Evolutionary conservation across 2,888 invertebrate species (phyloP).

Genomic region (Gortyna flavago): DNA sequence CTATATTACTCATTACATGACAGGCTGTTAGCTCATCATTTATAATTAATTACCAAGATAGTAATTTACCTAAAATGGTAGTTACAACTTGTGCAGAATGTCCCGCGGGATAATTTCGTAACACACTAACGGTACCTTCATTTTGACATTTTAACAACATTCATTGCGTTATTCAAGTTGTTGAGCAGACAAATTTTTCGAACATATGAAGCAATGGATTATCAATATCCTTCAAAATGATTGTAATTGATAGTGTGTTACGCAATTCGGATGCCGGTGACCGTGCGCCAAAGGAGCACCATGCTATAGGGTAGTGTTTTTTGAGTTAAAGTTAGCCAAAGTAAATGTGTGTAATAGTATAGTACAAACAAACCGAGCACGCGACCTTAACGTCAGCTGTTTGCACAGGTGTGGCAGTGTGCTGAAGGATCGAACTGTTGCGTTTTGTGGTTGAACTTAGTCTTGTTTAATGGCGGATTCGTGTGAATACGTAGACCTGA

Average conservation of each 20-base stretch:
- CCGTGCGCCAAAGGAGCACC: neutral
- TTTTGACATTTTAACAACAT: too few relatives aligned
- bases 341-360: neutral
- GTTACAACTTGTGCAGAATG: neutral
- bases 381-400: slow-evolving; percentile 55
- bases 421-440: slow-evolving; percentile 38
- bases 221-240: too few relatives aligned
- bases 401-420: slow-evolving; percentile 31
- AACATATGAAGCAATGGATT: too few relatives aligned
- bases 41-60: slow-evolving; percentile 37
- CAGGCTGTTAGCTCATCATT: slow-evolving; percentile 26
- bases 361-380: slow-evolving; percentile 27
- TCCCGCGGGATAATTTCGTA: neutral
- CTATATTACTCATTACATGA: slow-evolving; percentile 24
- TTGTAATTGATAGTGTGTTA: too few relatives aligned
- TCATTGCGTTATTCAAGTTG: too few relatives aligned
- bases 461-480: neutral
- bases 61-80: slow-evolving; percentile 22
- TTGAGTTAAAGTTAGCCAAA: neutral
- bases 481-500: neutral
- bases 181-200: neutral
- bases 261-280: neutral
- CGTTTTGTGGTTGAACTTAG: neutral
- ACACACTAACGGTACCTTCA: neutral
- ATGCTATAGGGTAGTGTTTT: neutral